Base-by-base conservation (phyloP, 2,113 vertebrate genomes). In the Benthochromis sp. region DNA sequence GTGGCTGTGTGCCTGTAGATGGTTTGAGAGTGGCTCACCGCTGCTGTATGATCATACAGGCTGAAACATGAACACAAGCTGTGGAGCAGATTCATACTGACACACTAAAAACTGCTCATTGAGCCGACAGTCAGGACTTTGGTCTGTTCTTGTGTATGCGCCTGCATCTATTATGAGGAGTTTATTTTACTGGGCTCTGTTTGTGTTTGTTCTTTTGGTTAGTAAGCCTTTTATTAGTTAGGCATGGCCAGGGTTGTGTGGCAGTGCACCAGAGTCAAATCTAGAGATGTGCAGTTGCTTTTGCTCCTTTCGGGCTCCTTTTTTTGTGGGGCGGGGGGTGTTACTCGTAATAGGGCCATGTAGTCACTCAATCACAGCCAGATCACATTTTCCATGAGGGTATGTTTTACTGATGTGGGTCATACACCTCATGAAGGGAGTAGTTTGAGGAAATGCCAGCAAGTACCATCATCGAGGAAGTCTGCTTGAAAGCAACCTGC, bases 21-120 rank as follows among this genome's bases (percentile, higher is more conserved):
- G 86, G 91, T 90, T 89, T 47, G 63, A 90, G 47, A 85, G 82
- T 40, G 80, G 90, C 86, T 92, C 89, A 92, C 84, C 81, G 5
- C 88, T 36, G 83, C 53, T 73, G 78, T 90, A 63, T 91, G 91
- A 94, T 91, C 88, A 83, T 93, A 88, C 95, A 95, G 86, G 95
- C 92, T 95, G 90, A 57, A 95, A 96, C 95, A 95, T 90, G 94
- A 95, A 94, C 43, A 83, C 85, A 78, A 45, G 90, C 91, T 84
- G 84, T 86, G 29, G 78, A 86, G 79, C 90, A 93, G 89, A 95
- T 94, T 94, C 91, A 91, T 59, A 36, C 90, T 86, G 88, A 90
- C 86, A 85, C 45, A 82, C 84, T 88, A 85, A 90, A 92, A 89
- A 88, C 84, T 82, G 82, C 90, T 84, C 76, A 55, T 83, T 6